Base-by-base conservation (phyloP, 2,797 vertebrate species). In the Intellagama lesueurii region DNA sequence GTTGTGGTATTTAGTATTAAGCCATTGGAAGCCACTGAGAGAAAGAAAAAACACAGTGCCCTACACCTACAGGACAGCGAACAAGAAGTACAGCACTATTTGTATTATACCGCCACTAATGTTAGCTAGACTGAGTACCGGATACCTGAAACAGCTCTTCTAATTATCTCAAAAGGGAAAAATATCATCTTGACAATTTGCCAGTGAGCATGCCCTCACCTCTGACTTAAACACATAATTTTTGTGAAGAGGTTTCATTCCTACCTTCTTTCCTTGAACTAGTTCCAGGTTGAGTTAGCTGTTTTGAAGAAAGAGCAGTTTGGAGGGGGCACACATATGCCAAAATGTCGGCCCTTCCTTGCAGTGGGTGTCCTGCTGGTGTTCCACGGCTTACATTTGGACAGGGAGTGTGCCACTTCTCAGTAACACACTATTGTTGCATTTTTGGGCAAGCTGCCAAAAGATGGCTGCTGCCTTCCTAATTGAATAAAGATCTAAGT, bases 401-500 rank as follows among this genome's bases (percentile, higher is more conserved):
- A 75, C 14, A 40, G 24, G 80, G 80, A 89, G 11, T 47, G 0
- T 93, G 81, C 86, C 77, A 66, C 85, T 90, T 90, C 56, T 91
- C 30, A 24, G 75, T 60, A 87, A 80, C 82, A 91, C 6, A 0
- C 75, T 73, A 72, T 70, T 14, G 0, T 70, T 92, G 85, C 72
- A n/a, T 1, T 90, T 0, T 0, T 4, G 19, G 96, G 93, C 95
- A 87, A 0, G 0, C 82, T 47, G 92, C 95, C 95, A 96, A 92
- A 89, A 95, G 94, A 94, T 92, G 92, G 93, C 90, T 95, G 93
- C 89, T 92, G 56, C 88, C 68, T 92, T 87, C 44, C 3, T 94
- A 95, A 94, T 89, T 94, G 91, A 94, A 95, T 92, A 92, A 91
- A 91, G 85, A 91, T 92, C 91, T 92, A 83, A 84, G 94, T 88